A percentile compares a stretch with the other conserved stretches of the same genome.
Evolutionary conservation across 2,797 vertebrate species (phyloP).

Genomic region (Paramormyrops hopkinsi): DNA sequence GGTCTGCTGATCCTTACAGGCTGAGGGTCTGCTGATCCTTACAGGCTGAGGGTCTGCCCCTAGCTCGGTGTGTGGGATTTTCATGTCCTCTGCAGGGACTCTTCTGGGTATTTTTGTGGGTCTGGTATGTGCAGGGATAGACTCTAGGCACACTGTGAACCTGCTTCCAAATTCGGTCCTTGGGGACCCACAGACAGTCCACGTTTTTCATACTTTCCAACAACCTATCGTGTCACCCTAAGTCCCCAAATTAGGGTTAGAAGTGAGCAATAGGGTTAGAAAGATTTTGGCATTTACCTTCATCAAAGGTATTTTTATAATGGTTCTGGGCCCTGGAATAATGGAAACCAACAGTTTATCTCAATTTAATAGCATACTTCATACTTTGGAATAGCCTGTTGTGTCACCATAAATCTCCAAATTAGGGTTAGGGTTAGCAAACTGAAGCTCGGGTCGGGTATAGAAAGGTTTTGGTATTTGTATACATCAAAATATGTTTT

Average conservation of each 20-base stretch:
- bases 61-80: neutral
- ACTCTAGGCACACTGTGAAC: neutral
- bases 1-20: too few relatives aligned
- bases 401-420: neutral
- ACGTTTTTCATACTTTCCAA: neutral
- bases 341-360: neutral
- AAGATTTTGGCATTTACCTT: neutral
- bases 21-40: neutral
- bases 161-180: too few relatives aligned
- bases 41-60: neutral
- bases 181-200: too few relatives aligned
- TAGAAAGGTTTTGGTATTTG: too few relatives aligned
- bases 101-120: neutral
- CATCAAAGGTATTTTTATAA: neutral
- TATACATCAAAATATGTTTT: too few relatives aligned
- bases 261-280: neutral
- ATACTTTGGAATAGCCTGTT: neutral
- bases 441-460: too few relatives aligned
- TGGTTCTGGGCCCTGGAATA: neutral
- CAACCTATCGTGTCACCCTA: neutral
- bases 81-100: neutral
- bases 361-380: neutral
- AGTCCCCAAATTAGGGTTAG: neutral
- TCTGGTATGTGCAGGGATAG: neutral
- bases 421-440: too few relatives aligned